Conservation (phyloP, 2,888 invertebrate species). For the Hirtodrosophila duncani region DNA sequence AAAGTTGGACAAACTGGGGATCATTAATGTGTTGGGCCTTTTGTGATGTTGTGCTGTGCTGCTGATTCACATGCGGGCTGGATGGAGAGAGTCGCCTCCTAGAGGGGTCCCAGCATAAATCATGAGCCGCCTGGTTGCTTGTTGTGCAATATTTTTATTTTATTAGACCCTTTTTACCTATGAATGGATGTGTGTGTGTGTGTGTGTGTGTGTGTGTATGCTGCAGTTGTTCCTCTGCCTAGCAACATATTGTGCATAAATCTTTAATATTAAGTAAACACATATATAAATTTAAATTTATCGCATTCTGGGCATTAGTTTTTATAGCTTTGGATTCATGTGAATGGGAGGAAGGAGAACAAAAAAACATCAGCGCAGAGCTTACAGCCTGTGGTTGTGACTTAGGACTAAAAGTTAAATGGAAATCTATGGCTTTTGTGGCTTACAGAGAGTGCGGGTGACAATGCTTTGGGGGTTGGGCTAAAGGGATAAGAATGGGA, state of each 20-base stretch:
- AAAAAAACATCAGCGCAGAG: constrained; percentile 26
- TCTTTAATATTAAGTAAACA: constrained; percentile 68
- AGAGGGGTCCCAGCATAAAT: constrained; percentile 50
- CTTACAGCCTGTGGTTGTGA: constrained; percentile 28
- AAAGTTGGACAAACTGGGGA: constrained; percentile 5
- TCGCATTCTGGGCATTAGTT: constrained; percentile 57
- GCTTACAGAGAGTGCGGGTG: constrained; percentile 35
- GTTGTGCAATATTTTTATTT: constrained; percentile 59
- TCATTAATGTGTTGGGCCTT: constrained; percentile 16
- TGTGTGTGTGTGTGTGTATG: constrained; percentile 5
- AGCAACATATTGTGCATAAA: constrained; percentile 59
- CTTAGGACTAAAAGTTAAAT: constrained; percentile 60
- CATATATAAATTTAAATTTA: constrained; percentile 66
- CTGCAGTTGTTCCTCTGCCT: constrained; percentile 27
- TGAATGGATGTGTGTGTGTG: constrained; percentile 1
- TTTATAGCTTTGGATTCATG: constrained; percentile 23
- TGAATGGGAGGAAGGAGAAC: not conserved
- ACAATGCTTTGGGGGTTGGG: constrained; percentile 4
- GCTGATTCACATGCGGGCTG: too few species aligned
- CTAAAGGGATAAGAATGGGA: constrained; percentile 18
- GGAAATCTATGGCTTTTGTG: constrained; percentile 66
- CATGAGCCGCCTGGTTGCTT: constrained; percentile 32
- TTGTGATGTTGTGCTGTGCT: constrained; percentile 5
- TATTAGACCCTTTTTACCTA: constrained; percentile 54
- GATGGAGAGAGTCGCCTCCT: too few species aligned